phyloP scores from a whole-genome alignment of 2,888 invertebrate species.

The Heteropelma amictum region DNA sequence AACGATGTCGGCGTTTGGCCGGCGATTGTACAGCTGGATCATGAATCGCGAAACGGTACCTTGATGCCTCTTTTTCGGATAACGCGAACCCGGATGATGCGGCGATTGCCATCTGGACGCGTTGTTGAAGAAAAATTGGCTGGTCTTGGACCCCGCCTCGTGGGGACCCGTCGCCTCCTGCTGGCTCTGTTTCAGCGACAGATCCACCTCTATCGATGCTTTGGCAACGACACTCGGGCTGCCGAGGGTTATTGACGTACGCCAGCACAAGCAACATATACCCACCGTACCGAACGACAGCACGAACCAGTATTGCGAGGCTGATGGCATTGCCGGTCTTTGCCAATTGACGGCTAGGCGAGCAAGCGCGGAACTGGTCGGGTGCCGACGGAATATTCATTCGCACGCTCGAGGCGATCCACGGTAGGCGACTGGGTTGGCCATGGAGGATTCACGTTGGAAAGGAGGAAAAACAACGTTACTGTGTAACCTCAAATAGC shows the following conservation, averaged over 20 bases:
- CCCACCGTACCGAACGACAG: conserved; percentile 60
- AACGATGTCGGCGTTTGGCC: conserved; percentile 70
- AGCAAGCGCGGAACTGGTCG: no score
- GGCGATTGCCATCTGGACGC: conserved; percentile 45
- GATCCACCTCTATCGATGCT: conserved; percentile 71
- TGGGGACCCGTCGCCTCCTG: no score
- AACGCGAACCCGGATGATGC: conserved; percentile 28
- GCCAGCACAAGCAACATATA: conserved; percentile 70
- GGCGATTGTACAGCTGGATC: conserved; percentile 71
- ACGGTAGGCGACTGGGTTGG: no score
- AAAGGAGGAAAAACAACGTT: conserved; percentile 8
- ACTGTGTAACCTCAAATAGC: conserved; percentile 49
- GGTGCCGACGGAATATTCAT: no score
- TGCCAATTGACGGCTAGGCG: no score
- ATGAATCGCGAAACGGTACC: conserved; percentile 70
- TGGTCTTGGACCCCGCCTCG: conserved; percentile 60
- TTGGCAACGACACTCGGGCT: conserved; percentile 65
- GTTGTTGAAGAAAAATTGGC: conserved; percentile 58
- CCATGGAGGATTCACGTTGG: no score
- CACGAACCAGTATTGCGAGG: conserved; percentile 62
- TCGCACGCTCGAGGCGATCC: no score
- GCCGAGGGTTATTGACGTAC: conserved; percentile 56
- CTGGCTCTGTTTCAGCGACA: conserved; percentile 70
- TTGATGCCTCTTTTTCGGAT: conserved; percentile 59
- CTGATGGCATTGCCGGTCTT: conserved; percentile 30